Base-by-base conservation (phyloP, 2,888 invertebrate genomes). In the Andrena fulva region DNA sequence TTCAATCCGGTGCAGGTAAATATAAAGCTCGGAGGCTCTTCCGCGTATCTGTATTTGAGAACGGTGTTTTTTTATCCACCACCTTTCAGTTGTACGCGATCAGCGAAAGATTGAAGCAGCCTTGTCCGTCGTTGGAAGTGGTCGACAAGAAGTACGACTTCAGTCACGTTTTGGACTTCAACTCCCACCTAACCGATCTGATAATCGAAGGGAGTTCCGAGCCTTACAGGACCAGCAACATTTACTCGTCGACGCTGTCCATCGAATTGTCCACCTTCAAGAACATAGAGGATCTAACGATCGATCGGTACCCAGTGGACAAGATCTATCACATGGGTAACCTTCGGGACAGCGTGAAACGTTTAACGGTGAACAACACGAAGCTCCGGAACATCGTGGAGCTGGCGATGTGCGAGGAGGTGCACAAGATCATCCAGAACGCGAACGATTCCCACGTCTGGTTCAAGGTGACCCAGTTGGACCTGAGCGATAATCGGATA, bases 151-250 rank as follows among this genome's bases (percentile, higher is more conserved):
- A 96, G 93, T 97, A 96, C 90, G 98, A 99, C 94, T 97, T 99
- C 89, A 98, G 98, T 84, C 98, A 99, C 91, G 96, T 99, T 0
- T 93, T 99, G 72, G 99, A 99, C 94, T 97, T 98, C 91, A 97
- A 97, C 93, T 96, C 96, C 0, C 97, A 97, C 91, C 94, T 99
- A 33, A 95, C 95, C 27, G 95, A 95, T 29, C 93, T 98, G 12
- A 95, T 95, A 86, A 96, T 98, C 73, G 94, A 95, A 91, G 97
- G 98, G 2, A 96, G 95, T 88, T 94, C 95, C 33, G 95, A 96
- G 76, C 95, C 96, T 56, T 96, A 98, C 63, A 97, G 97, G 7
- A 96, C 96, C 0, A 99, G 98, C 92, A 98, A 98, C 92, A 97
- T 99, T 80, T 95, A 97, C 80, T 97, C 97, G 0, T 97, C 98